Evolutionary conservation across 2,888 invertebrate genomes (phyloP).

Genomic region (Stenichneumon culpator): DNA sequence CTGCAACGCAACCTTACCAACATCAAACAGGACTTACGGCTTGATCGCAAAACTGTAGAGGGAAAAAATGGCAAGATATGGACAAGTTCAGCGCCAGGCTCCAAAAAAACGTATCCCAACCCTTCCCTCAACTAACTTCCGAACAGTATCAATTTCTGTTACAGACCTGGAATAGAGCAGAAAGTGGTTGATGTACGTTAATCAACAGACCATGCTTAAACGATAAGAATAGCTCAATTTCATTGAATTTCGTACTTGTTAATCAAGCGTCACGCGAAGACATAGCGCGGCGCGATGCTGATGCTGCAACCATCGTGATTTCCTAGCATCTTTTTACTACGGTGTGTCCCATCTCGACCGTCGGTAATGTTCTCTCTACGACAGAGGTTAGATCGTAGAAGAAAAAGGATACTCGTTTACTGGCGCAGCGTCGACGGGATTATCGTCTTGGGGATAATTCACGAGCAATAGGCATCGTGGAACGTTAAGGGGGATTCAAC

Average conservation of each 20-base stretch:
- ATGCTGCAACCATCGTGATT: conserved; percentile 4
- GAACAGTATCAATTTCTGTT: not conserved
- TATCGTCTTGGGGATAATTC: conserved; percentile 61
- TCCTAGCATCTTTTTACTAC: conserved; percentile 59
- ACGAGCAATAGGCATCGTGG: not conserved
- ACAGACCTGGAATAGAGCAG: not conserved
- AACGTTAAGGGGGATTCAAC: not conserved
- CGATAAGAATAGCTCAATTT: conserved; percentile 71
- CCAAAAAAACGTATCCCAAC: not conserved
- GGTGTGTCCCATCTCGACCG: conserved; percentile 21
- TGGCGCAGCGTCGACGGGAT: conserved; percentile 67
- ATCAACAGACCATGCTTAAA: conserved; percentile 31
- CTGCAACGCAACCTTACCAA: not conserved
- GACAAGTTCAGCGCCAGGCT: not conserved
- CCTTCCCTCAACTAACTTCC: not conserved
- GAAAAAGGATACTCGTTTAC: conserved; percentile 66
- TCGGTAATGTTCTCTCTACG: not conserved
- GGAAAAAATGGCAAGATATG: not conserved
- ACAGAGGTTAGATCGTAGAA: not conserved
- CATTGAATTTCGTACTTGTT: conserved; percentile 76
- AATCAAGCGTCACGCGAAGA: conserved; percentile 59
- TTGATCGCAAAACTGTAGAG: not conserved
- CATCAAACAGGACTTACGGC: conserved; percentile 3
- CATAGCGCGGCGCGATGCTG: conserved; percentile 64
- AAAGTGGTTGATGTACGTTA: not conserved